Conservation (phyloP, 2,888 invertebrate genomes). For the Diogma glabrata region DNA sequence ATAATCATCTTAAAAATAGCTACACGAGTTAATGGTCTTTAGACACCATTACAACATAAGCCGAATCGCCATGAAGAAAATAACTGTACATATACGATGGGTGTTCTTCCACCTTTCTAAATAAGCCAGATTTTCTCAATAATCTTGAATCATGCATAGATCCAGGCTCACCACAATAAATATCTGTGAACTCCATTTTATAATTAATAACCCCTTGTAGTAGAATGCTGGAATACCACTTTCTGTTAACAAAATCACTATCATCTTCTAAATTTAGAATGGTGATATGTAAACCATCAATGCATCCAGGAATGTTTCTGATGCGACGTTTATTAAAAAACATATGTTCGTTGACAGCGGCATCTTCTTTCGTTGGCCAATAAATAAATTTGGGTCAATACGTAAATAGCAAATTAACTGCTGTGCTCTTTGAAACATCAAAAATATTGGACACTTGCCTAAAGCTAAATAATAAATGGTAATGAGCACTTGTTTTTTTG, state of each 20-base stretch:
- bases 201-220: slow-evolving; percentile 24
- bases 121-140: slow-evolving; percentile 18
- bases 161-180: slow-evolving; percentile 16
- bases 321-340: background rate
- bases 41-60: too few species aligned
- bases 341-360: background rate
- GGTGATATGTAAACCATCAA: background rate
- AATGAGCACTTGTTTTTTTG: background rate
- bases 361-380: background rate
- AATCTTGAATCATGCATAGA: background rate
- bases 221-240: slow-evolving; percentile 18
- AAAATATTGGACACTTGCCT: background rate
- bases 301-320: background rate
- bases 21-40: too few species aligned
- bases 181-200: slow-evolving; percentile 21
- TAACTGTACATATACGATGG: background rate
- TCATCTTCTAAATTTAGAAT: background rate
- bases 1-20: too few species aligned
- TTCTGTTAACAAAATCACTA: slow-evolving; percentile 14
- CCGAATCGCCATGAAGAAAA: background rate
- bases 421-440: background rate
- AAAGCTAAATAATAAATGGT: background rate
- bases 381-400: background rate
- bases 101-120: slow-evolving; percentile 4
- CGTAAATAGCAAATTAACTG: background rate